phyloP scores from a whole-genome alignment of 37 sponge, comb jelly and placozoan genomes.

The Spongia lamella region DNA sequence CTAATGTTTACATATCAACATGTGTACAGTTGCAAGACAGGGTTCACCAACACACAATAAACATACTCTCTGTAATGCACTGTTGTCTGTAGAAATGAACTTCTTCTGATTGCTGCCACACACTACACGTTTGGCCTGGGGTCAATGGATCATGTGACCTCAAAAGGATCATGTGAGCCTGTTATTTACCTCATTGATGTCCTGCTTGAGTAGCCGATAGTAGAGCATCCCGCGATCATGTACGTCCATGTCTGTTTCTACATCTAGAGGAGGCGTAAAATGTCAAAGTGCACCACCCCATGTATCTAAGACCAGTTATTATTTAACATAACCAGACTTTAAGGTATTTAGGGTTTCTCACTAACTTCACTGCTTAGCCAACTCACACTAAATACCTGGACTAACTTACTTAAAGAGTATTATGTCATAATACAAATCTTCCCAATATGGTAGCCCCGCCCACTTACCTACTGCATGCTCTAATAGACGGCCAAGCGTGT shows the following conservation, averaged over 20 bases:
- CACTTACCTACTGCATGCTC: constrained; percentile 77
- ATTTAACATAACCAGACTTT: too few relatives aligned
- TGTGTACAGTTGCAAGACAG: background rate
- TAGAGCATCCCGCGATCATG: constrained; percentile 90
- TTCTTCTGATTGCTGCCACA: constrained; percentile 43
- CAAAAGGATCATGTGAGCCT: constrained; percentile 6
- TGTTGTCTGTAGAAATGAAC: constrained; percentile 56
- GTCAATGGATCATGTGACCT: background rate
- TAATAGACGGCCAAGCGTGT: constrained; percentile 83
- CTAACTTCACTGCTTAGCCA: too few relatives aligned
- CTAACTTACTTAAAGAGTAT: too few relatives aligned
- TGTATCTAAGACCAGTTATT: too few relatives aligned
- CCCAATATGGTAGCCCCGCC: too few relatives aligned
- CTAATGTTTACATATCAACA: background rate
- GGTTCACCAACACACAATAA: background rate
- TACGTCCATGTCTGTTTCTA: constrained; percentile 91
- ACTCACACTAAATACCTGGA: too few relatives aligned
- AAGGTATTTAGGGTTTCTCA: too few relatives aligned
- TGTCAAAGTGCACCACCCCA: background rate
- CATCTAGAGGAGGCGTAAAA: constrained; percentile 54
- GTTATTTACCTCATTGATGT: constrained; percentile 57
- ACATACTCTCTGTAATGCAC: constrained; percentile 56
- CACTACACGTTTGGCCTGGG: constrained; percentile 57
- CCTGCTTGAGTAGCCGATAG: constrained; percentile 84
- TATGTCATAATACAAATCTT: too few relatives aligned